Base-by-base conservation (phyloP, 2,888 invertebrate species). In the Netelia melanura region DNA sequence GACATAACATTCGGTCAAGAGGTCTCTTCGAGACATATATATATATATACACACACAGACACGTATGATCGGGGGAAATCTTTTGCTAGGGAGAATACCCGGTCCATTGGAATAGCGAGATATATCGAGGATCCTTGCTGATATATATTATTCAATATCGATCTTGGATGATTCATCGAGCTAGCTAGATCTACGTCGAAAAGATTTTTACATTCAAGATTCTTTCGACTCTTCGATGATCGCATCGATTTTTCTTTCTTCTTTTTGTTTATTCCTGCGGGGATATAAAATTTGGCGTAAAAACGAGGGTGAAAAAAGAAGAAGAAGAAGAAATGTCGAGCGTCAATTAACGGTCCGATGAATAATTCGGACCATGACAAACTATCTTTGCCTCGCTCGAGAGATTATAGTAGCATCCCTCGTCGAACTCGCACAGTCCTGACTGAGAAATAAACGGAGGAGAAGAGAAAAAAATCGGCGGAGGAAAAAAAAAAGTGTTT, bases 401-500 rank as follows among this genome's bases (percentile, higher is more conserved):
- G 11, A 62, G 25, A 62, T 62, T 62, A 25, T 25, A 14, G 48
- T 14, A 48, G 48, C 11, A 48, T 21, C 58, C 58, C 17, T 21
- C 17, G 14, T 58, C 17, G 52, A 70, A 11, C 23, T 52, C 70
- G 44, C 54, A 61, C 17, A 75, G 21, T 74, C 61, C 11, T 71
- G 14, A 21, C 25, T 6, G 14, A 21, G 62, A 44, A 54, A 64
- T 38, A 38, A 38, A 38, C 38, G 38, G 38, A 86, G 83, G 79
- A 77, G 81, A 83, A 81, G 85, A 81, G 85, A 71, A 79, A 77
- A 79, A 84, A 79, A 88, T 83, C 78, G 71, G 78, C 86, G 71
- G 77, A 74, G 71, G 78, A 71, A 78, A 86, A 85, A 85, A 65
- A 76, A 78, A 80, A 43, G n/a, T 43, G 25, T 14, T 14, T 2